phyloP scores from a whole-genome alignment of 1,140 invertebrate species.

The Polyergus mexicanus region DNA sequence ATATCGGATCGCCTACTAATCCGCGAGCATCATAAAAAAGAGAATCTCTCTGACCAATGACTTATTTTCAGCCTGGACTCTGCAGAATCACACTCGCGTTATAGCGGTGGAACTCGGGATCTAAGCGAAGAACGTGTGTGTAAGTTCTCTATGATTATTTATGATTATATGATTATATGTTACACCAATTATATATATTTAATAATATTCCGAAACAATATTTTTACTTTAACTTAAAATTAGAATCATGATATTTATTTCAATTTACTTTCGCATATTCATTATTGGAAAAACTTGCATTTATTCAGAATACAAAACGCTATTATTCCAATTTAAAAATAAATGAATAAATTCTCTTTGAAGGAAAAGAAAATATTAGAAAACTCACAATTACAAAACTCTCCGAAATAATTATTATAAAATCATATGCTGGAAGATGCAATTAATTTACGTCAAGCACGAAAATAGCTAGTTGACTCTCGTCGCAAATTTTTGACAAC shows the following conservation, averaged over 20 bases:
- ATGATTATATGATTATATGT: background rate
- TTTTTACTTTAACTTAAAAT: background rate
- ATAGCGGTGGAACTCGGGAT: background rate
- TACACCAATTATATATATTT: background rate
- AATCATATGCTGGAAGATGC: background rate
- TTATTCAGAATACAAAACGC: background rate
- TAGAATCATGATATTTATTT: background rate
- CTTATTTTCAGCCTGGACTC: constrained; percentile 41
- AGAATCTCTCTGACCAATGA: constrained; percentile 19
- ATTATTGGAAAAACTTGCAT: background rate
- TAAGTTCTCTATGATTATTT: background rate
- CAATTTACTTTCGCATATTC: background rate
- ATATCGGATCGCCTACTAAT: constrained; percentile 80
- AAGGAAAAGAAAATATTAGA: background rate
- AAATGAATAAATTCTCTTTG: background rate
- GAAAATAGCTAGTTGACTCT: background rate
- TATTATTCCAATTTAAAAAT: background rate
- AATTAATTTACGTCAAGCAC: background rate
- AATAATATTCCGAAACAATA: background rate
- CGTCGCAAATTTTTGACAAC: constrained; percentile 1
- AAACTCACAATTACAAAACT: background rate
- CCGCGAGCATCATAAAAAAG: constrained; percentile 56
- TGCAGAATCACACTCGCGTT: constrained; percentile 28
- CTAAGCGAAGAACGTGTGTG: background rate
- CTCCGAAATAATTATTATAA: background rate